Conservation (phyloP, 2,113 vertebrate genomes). For the pig (Sus scrofa) region T2T-Sscrofa CM000825.6:60825501-60826000, state of each 20-base stretch:
- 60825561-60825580: not conserved
- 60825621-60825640: rapidly evolving
- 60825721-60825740: not conserved
- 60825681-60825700: rapidly evolving
- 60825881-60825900: not conserved
- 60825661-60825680: not conserved
- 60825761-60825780: not conserved
- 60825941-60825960: not conserved
- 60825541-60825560: not conserved
- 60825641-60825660: not conserved
- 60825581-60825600: not conserved
- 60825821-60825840: not conserved
- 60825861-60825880: not conserved
- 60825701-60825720: rapidly evolving
- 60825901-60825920: not conserved
- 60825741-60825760: not conserved
- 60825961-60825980: not conserved
- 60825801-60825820: conserved; percentile 63
- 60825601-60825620: too few relatives aligned
- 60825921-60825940: not conserved
- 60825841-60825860: conserved; percentile 23
- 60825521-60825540: too few relatives aligned
- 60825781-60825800: not conserved
- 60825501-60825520: not conserved
- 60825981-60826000: not conserved